Conservation (phyloP, 1,140 invertebrate species). For the Planococcus citri region DNA sequence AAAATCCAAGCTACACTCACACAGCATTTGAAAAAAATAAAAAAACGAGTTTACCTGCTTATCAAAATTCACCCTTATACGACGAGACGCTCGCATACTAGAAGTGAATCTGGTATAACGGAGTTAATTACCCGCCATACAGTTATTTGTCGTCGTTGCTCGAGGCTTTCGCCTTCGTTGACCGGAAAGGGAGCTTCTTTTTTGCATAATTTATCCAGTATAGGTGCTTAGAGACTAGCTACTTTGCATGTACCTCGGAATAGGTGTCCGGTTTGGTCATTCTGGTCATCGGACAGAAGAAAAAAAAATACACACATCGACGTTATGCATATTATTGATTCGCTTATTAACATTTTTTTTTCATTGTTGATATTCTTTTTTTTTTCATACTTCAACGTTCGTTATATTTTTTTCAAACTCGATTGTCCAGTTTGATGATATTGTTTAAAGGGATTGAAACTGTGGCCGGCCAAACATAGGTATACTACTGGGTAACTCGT, state of each 20-base stretch:
- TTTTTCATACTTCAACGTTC: too few species aligned
- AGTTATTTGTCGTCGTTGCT: too few species aligned
- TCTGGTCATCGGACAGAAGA: not conserved
- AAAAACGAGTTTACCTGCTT: not conserved
- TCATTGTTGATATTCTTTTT: too few species aligned
- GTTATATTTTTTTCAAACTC: conserved; percentile 14
- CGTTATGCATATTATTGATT: conserved; percentile 12
- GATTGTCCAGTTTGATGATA: not conserved
- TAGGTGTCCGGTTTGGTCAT: conserved; percentile 5
- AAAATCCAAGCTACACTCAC: too few species aligned
- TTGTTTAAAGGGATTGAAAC: conserved; percentile 10
- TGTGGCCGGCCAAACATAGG: too few species aligned
- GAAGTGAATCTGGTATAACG: too few species aligned
- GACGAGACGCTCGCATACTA: not conserved
- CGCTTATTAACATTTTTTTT: conserved; percentile 16
- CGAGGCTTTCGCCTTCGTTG: not conserved
- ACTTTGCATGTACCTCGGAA: not conserved
- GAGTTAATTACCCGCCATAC: not conserved
- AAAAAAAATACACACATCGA: too few species aligned
- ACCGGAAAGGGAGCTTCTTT: conserved; percentile 11
- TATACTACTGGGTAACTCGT: too few species aligned
- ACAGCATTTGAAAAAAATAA: not conserved
- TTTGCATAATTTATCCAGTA: not conserved
- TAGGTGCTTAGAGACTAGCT: too few species aligned
- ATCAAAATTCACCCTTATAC: not conserved